phyloP scores from a whole-genome alignment of 2,797 vertebrate species.

The Echeneis naucrates region DNA sequence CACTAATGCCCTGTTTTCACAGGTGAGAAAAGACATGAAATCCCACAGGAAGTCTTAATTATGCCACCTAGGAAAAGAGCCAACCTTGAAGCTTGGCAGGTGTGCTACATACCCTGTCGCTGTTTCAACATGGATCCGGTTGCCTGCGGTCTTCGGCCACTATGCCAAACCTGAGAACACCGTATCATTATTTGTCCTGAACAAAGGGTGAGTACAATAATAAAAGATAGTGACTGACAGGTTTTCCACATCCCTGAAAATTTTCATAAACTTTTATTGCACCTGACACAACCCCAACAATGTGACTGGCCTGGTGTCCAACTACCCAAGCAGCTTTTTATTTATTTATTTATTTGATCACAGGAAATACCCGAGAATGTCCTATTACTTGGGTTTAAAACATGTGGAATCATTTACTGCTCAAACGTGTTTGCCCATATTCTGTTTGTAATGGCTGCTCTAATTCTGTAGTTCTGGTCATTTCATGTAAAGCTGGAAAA shows the following conservation, averaged over 20 bases:
- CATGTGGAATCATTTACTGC: conserved; percentile 51
- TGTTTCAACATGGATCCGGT: conserved; percentile 33
- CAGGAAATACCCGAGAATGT: conserved; percentile 34
- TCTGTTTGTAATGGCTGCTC: conserved; percentile 32
- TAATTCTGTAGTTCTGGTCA: conserved; percentile 23
- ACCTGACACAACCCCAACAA: conserved; percentile 23
- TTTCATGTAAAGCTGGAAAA: conserved; percentile 28
- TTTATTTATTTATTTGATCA: conserved; percentile 35
- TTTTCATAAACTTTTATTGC: conserved; percentile 34
- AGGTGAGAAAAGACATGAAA: conserved; percentile 66
- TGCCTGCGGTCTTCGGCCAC: conserved; percentile 1
- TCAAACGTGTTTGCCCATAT: conserved; percentile 21
- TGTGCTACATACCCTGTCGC: conserved; percentile 48
- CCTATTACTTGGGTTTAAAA: conserved; percentile 19
- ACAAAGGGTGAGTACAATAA: conserved; percentile 31
- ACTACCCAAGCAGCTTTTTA: conserved; percentile 11
- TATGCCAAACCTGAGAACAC: conserved; percentile 37
- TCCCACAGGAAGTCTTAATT: conserved; percentile 72
- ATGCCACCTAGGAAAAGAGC: conserved; percentile 60
- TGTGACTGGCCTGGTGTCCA: conserved; percentile 29
- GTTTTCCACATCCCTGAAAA: conserved; percentile 45
- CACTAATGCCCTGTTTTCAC: conserved; percentile 72
- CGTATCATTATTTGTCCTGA: conserved; percentile 33
- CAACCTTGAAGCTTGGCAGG: conserved; percentile 52
- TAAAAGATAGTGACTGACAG: conserved; percentile 39